Base-by-base conservation (phyloP, 2,888 invertebrate species). In the Agrochola litura region DNA sequence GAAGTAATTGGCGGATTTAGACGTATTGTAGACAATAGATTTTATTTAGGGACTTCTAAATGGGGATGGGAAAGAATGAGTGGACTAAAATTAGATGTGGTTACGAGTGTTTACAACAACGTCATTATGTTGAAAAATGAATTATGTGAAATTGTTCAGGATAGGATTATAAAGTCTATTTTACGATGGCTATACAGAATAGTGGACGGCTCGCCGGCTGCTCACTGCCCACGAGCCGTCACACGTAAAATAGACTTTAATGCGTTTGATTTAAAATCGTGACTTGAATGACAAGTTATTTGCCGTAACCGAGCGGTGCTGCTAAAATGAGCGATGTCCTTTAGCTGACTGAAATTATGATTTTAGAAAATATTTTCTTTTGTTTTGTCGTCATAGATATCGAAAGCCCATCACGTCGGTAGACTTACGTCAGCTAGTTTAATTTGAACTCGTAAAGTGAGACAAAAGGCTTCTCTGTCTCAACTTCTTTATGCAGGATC, bases 21-120 rank as follows among this genome's bases (percentile, higher is more conserved):
- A 73, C 25, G 8, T 64, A 65, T 69, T 61, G 58, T 14, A 67
- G 49, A 73, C 58, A 79, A 67, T 60, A 63, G 41, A 79, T 71
- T 63, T 67, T 71, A 64, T 71, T 82, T 43, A 49, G 58, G 49
- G 43, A 54, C 8, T 22, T 70, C 68, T 69, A 54, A 65, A 70
- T 70, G 14, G 16, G 64, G 43, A 60, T 54, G 49, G 22, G 37
- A 69, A 68, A 37, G n/a, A 67, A 65, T 19, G 16, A n/a, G 16
- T n/a, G 22, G 3, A 16, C 61, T 61, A 46, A 78, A 66, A 78
- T 78, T 58, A 73, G 52, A 61, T 2, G 2, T 52, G 49, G 41
- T 60, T 67, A 14, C 14, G 6, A 54, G 16, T 37, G 30, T 49
- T 46, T 25, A 30, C 19, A 80, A 41, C 6, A 9, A 22, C 16